Evolutionary conservation across 2,113 vertebrate genomes (phyloP).

Genomic region (Neoarius graeffei): DNA sequence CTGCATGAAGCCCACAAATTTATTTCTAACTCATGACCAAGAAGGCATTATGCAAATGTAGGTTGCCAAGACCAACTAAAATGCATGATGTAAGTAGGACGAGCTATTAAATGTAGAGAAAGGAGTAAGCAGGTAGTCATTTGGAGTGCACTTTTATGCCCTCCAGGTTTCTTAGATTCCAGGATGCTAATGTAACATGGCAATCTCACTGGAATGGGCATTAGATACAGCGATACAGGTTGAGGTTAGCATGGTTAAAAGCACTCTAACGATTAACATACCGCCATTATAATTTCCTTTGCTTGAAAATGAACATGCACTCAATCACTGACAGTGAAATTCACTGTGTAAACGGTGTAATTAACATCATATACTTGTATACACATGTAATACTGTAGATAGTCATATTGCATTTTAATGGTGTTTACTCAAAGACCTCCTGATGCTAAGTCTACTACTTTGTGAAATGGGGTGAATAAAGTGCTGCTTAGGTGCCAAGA

Average conservation of each 20-base stretch:
- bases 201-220: background rate
- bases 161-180: slow-evolving; percentile 4
- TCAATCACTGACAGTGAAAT: slow-evolving; percentile 52
- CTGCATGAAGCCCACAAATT: slow-evolving; percentile 24
- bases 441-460: slow-evolving; percentile 6
- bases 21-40: slow-evolving; percentile 24
- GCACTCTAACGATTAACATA: slow-evolving; percentile 52
- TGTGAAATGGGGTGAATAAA: slow-evolving; percentile 17
- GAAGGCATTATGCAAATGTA: slow-evolving; percentile 42
- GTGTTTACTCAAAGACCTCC: slow-evolving; percentile 38
- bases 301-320: slow-evolving; percentile 60
- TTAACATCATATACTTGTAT: slow-evolving; percentile 38
- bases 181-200: slow-evolving; percentile 23
- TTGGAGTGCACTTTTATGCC: slow-evolving; percentile 2
- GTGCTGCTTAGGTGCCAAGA: background rate
- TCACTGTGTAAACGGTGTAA: slow-evolving; percentile 33
- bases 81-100: slow-evolving; percentile 33
- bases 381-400: background rate
- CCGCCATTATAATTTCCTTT: slow-evolving; percentile 56
- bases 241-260: slow-evolving; percentile 52
- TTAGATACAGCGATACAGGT: slow-evolving; percentile 27
- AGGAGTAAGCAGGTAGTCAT: slow-evolving; percentile 21
- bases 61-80: slow-evolving; percentile 38
- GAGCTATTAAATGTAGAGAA: slow-evolving; percentile 34
- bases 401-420: slow-evolving; percentile 38